A percentile compares a stretch with the other conserved stretches of the same genome.
phyloP scores from a whole-genome alignment of 2,113 vertebrate species.

The Erinaceus europaeus region DNA sequence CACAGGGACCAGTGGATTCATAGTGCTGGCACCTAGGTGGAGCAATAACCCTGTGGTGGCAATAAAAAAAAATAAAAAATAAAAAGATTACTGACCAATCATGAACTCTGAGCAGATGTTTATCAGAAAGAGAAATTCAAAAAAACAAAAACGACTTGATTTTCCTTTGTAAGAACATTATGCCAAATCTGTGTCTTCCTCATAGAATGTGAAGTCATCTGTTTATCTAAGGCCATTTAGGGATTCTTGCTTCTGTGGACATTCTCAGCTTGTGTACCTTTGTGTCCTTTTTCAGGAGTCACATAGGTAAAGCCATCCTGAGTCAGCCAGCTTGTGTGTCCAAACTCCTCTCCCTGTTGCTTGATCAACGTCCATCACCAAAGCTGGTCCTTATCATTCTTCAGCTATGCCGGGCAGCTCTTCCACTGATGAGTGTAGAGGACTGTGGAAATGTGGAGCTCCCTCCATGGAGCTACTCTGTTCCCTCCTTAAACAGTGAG shows the following conservation, averaged over 20 bases:
- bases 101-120: background rate
- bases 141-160: too few species aligned
- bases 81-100: too few species aligned
- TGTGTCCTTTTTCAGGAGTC: conserved; percentile 85
- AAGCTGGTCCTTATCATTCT: conserved; percentile 98
- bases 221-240: background rate
- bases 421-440: conserved; percentile 98
- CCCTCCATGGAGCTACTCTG: conserved; percentile 96
- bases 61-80: too few species aligned
- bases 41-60: too few species aligned
- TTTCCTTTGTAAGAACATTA: background rate
- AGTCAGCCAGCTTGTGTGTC: conserved; percentile 99
- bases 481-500: conserved; percentile 92
- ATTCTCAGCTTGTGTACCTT: too few species aligned
- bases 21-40: too few species aligned
- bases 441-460: conserved; percentile 97
- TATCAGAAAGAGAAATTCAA: background rate
- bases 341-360: conserved; percentile 95
- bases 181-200: background rate
- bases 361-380: conserved; percentile 97
- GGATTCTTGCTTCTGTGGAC: background rate
- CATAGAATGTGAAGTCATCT: background rate
- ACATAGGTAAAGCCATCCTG: conserved; percentile 98
- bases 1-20: too few species aligned
- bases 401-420: conserved; percentile 93